Evolutionary conservation across 2,797 vertebrate genomes (phyloP).

Genomic region (Tragopan temminckii): DNA sequence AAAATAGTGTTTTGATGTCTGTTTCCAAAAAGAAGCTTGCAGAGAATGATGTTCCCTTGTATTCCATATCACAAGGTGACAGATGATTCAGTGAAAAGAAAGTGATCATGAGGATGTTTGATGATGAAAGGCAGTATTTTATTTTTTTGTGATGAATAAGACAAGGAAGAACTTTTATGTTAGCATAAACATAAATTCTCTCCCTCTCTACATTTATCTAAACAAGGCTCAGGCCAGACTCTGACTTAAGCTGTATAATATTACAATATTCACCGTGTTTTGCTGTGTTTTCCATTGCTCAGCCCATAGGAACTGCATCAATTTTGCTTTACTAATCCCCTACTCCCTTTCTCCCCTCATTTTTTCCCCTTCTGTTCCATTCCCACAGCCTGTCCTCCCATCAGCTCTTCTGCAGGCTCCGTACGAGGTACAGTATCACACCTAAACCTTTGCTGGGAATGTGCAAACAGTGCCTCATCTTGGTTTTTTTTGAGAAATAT

Average conservation of each 20-base stretch:
- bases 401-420: conserved; percentile 27
- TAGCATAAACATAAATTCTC: neutral
- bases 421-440: conserved; percentile 63
- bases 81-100: neutral
- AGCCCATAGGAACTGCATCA: neutral
- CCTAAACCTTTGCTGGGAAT: neutral
- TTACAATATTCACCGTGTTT: neutral
- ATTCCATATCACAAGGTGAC: neutral
- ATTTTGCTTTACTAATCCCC: neutral
- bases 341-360: neutral
- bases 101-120: neutral
- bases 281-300: neutral
- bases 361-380: neutral
- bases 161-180: neutral
- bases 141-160: neutral
- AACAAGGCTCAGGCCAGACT: neutral
- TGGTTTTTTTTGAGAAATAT: neutral
- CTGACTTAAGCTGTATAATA: neutral
- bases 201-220: neutral
- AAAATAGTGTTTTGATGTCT: neutral
- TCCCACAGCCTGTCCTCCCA: conserved; percentile 73
- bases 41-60: neutral
- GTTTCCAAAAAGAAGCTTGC: neutral
- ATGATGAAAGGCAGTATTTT: conserved; percentile 9
- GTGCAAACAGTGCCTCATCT: neutral